Evolutionary conservation across 2,888 invertebrate genomes (phyloP).

Genomic region (Helleia helle): DNA sequence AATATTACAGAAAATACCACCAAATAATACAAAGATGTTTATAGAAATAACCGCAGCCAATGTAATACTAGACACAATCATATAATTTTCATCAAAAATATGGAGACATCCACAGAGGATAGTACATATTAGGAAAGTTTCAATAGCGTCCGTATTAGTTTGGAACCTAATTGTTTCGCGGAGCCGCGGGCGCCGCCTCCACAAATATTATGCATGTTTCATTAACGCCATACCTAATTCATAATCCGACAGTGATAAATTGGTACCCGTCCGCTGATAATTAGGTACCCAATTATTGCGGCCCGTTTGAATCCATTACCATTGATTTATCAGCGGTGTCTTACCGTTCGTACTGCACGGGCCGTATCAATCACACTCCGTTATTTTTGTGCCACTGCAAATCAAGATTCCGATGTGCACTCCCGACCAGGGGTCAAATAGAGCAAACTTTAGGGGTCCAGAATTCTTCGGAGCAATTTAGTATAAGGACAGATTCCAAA

Average conservation of each 20-base stretch:
- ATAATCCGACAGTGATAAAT: constrained; percentile 73
- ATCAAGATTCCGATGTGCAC: no score
- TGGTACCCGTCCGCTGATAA: constrained; percentile 60
- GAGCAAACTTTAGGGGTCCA: no score
- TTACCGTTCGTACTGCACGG: constrained; percentile 54
- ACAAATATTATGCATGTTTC: constrained; percentile 68
- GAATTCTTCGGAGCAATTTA: no score
- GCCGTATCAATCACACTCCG: constrained; percentile 29
- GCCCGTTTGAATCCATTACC: constrained; percentile 67
- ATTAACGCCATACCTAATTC: constrained; percentile 67
- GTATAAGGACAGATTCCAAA: no score
- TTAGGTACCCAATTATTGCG: constrained; percentile 70
- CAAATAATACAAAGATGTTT: no score
- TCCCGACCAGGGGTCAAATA: no score
- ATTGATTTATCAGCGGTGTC: constrained; percentile 62
- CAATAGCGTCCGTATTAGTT: constrained; percentile 41
- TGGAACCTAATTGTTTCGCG: constrained; percentile 45
- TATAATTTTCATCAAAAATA: constrained; percentile 28
- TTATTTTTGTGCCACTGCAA: no score
- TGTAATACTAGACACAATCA: no score
- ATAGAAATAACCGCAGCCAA: no score
- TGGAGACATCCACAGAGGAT: neutral
- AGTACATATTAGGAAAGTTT: constrained; percentile 18
- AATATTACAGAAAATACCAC: no score
- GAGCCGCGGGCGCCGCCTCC: constrained; percentile 33